Conservation (phyloP, 1,140 invertebrate species). For the Cherax quadricarinatus region DNA sequence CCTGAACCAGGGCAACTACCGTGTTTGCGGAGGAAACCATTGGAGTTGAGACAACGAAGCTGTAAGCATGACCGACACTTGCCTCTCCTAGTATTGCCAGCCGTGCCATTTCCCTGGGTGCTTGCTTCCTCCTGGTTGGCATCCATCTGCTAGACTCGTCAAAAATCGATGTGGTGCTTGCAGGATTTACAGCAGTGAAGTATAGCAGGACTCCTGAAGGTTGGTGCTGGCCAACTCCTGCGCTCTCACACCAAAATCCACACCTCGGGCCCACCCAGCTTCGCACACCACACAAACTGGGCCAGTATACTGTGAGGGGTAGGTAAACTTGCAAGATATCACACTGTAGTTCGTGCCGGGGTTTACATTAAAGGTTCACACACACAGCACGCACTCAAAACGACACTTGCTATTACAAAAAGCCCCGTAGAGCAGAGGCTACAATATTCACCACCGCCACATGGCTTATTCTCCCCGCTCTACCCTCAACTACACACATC, state of each 20-base stretch:
- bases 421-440: not conserved
- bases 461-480: not conserved
- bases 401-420: not conserved
- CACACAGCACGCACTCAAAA: not conserved
- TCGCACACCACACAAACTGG: no score
- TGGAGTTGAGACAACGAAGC: no score
- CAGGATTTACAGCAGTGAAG: not conserved
- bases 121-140: no score
- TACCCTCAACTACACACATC: not conserved
- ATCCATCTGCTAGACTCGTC: no score
- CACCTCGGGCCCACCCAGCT: not conserved
- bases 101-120: no score
- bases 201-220: not conserved
- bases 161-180: not conserved
- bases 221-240: not conserved
- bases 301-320: not conserved
- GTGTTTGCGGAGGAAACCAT: no score
- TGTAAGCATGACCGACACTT: no score
- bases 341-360: not conserved
- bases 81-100: no score
- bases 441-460: not conserved
- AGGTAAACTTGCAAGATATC: not conserved
- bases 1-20: no score
- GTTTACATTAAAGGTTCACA: not conserved
- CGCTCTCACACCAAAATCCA: not conserved